A percentile compares a stretch with the other conserved stretches of the same genome.
These are phyloP conservation scores for Indicator maculatus DNA, from an alignment of 2,113 vertebrate species.

Conservation along the genomic window DNA sequence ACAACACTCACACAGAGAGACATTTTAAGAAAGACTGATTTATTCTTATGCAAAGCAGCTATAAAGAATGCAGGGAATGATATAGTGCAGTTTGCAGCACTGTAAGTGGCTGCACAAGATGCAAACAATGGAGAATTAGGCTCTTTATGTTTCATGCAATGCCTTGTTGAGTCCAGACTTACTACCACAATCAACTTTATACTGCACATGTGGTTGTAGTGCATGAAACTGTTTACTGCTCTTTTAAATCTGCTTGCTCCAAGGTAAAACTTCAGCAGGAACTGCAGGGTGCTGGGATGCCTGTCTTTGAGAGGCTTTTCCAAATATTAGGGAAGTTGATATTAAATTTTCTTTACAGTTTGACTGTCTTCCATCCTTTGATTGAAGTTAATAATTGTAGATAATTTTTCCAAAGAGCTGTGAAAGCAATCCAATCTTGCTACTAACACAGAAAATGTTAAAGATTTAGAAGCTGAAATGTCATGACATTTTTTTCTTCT, in stretches of 20 bases:
- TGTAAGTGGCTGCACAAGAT: neutral
- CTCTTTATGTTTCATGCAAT: neutral
- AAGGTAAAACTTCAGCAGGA: neutral
- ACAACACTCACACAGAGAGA: neutral
- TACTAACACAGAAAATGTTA: neutral
- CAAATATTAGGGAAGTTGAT: neutral
- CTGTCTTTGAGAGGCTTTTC: neutral
- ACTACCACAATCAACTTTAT: neutral
- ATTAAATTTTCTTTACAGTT: neutral
- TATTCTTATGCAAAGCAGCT: neutral
- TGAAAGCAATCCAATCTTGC: neutral
- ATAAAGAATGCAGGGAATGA: neutral
- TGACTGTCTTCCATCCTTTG: neutral
- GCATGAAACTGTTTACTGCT: neutral
- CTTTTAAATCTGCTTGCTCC: neutral
- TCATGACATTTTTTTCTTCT: neutral
- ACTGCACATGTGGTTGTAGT: neutral
- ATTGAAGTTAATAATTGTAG: neutral
- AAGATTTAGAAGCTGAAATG: slow-evolving; percentile 21
- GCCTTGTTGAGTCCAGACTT: neutral
- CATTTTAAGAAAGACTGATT: neutral
- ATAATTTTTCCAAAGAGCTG: neutral
- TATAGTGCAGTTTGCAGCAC: neutral
- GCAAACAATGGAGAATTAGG: neutral
- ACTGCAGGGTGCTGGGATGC: neutral